A percentile compares a stretch with the other conserved stretches of the same genome.
Conservation (phyloP, 2,113 vertebrate species). For the Mesitornis unicolor region DNA sequence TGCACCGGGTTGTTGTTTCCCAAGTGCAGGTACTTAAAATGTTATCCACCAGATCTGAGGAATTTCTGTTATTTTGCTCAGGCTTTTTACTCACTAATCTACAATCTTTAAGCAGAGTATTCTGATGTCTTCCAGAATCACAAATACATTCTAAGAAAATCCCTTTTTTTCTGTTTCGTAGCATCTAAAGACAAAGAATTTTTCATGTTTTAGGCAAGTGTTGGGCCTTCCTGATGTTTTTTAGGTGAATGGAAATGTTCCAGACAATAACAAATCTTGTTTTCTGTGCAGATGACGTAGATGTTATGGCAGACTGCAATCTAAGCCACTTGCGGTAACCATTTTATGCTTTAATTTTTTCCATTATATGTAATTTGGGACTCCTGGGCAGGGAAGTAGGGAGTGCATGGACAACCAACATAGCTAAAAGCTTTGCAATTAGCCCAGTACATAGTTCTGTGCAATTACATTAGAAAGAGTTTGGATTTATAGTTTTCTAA, state of each 20-base stretch:
- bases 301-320: slow-evolving; percentile 5
- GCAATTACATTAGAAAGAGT: background rate
- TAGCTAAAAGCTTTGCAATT: slow-evolving; percentile 49
- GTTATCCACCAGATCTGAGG: background rate
- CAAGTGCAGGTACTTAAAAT: background rate
- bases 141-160: background rate
- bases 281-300: slow-evolving; percentile 13
- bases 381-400: background rate
- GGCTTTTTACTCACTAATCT: background rate
- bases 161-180: background rate
- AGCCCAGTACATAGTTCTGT: background rate
- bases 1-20: no score
- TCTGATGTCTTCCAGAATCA: background rate
- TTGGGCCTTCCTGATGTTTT: background rate
- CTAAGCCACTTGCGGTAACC: background rate
- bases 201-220: background rate
- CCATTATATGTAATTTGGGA: slow-evolving; percentile 53
- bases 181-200: background rate
- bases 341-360: slow-evolving; percentile 40
- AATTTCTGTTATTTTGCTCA: background rate
- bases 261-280: background rate
- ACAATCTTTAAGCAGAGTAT: background rate
- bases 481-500: background rate
- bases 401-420: background rate
- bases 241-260: background rate